Evolutionary conservation across 2,797 vertebrate species (phyloP).

Genomic region (Cossypha dichroa): DNA sequence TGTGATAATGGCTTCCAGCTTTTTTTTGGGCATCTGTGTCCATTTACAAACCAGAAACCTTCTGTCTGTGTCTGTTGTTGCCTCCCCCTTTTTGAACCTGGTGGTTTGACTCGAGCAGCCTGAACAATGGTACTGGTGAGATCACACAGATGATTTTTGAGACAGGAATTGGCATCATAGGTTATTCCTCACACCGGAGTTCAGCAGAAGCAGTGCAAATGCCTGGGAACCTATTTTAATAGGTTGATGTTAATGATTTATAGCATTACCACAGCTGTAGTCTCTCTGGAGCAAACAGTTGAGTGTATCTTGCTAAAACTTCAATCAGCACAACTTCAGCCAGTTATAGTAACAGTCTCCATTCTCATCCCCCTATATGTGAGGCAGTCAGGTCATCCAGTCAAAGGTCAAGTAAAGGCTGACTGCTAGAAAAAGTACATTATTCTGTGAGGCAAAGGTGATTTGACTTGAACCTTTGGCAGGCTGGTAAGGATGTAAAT

Average conservation of each 20-base stretch:
- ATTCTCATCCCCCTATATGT: neutral
- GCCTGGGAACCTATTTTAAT: neutral
- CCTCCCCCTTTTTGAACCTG: neutral
- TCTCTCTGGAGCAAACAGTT: neutral
- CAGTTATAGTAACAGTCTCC: neutral
- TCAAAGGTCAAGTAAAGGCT: neutral
- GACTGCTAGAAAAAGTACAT: neutral
- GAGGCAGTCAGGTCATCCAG: neutral
- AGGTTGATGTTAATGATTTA: constrained; percentile 32
- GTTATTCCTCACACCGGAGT: neutral
- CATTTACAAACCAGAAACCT: neutral
- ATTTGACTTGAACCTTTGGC: neutral
- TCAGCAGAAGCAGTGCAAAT: neutral
- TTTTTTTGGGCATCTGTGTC: neutral
- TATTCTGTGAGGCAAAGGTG: neutral
- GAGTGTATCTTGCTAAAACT: constrained; percentile 6
- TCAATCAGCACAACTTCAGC: neutral
- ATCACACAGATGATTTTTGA: neutral
- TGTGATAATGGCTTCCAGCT: neutral
- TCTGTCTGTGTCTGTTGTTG: neutral
- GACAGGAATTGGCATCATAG: neutral
- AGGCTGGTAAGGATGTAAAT: neutral
- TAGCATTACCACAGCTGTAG: neutral
- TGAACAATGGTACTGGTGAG: neutral
- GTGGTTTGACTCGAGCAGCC: neutral